A percentile compares a stretch with the other conserved stretches of the same genome.
Evolutionary conservation across 2,888 invertebrate species (phyloP).

Genomic region (Ommatoiulus sabulosus): DNA sequence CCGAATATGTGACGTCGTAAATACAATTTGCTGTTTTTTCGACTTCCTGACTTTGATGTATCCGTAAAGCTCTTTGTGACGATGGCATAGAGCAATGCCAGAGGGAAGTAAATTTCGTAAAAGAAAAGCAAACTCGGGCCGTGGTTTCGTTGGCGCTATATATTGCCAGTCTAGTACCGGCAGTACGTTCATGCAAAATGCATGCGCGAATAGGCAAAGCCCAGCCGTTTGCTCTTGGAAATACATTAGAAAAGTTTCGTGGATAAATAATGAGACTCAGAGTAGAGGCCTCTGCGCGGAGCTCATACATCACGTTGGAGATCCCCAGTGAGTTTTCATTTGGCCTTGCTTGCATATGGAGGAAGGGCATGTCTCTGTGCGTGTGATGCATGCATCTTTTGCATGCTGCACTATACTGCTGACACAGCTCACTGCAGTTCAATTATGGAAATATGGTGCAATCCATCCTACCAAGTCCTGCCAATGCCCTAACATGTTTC

Average conservation of each 20-base stretch:
- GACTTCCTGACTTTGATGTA: constrained; percentile 27
- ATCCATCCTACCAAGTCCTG: constrained; percentile 9
- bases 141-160: neutral
- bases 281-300: constrained; percentile 30
- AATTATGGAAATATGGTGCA: constrained; percentile 38
- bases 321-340: constrained; percentile 48
- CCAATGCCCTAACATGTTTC: constrained; percentile 20
- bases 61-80: constrained; percentile 14
- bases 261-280: constrained; percentile 36
- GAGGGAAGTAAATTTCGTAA: neutral
- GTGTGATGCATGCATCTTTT: constrained; percentile 45
- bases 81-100: constrained; percentile 14
- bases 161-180: neutral
- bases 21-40: constrained; percentile 4
- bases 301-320: constrained; percentile 26
- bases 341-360: constrained; percentile 47
- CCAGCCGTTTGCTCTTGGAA: constrained; percentile 15
- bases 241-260: constrained; percentile 48
- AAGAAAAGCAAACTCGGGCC: neutral
- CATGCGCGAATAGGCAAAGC: constrained; percentile 30
- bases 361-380: constrained; percentile 18
- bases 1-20: neutral
- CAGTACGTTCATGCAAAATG: constrained; percentile 23
- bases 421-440: constrained; percentile 48
- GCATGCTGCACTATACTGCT: constrained; percentile 26